Base-by-base conservation (phyloP, 2,113 vertebrate genomes). In the Lampris megalopsis region DNA sequence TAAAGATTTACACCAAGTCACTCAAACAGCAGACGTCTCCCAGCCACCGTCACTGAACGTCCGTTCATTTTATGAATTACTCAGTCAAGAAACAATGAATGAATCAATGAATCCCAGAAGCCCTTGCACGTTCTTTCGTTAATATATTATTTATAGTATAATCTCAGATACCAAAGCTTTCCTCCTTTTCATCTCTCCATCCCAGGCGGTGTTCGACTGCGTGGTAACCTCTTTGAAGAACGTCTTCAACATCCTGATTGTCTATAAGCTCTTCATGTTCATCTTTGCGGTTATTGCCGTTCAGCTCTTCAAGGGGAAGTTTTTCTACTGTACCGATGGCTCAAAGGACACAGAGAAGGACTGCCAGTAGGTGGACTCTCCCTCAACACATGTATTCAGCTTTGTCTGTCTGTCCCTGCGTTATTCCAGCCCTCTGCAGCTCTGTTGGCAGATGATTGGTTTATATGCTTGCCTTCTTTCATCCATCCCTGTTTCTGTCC, bases 261-360 rank as follows among this genome's bases (percentile, higher is more conserved):
- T 99, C 86, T 99, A 99, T 90, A 99, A 99, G 85, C 97, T 99
- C 82, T 99, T 99, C 83, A 99, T 99, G 98, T 99, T 99, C 94
- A 99, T 99, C 93, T 99, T 99, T 13, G 98, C 98, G 0, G 98
- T 99, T 91, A 99, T 99, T 1, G 98, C 98, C 0, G 98, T 99
- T 59, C 98, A 99, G 79, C 97, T 99, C 50, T 99, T 99, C 92
- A 99, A 99, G 90, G 98, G 98, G 52, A 98, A 98, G 87, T 99
- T 99, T 82, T 99, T 98, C 89, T 99, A 98, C 82, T 99, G 98
- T 68, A 98, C 96, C 0, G 98, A 99, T 93, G 97, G 96, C 72
- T 99, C 97, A 2, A 99, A 99, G 91, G 96, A 97, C 90, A 98
- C 96, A 0, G 94, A 98, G 90, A 97, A 97, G 75, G 98, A 99